Evolutionary conservation across 2,888 invertebrate species (phyloP), one percentile per base, ranked within the genome.

Genomic region (Dynastes grantii): DNA sequence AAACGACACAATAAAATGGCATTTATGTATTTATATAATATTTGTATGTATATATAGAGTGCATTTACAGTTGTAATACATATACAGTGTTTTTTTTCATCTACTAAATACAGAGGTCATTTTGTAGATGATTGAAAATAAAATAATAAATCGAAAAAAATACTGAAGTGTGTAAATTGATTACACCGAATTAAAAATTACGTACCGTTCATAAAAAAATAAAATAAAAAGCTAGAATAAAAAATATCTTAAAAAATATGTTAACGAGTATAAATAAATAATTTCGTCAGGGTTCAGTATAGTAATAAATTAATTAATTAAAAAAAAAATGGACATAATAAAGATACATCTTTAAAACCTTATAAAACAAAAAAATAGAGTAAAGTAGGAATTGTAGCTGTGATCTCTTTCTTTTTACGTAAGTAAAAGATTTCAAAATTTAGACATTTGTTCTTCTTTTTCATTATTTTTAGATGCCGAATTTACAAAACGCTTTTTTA

Each of bases 51-150:
- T 84, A 84, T 84, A 84, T 84, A 87, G 84, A 87, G 88, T 88
- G 88, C 88, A 88, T 88, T 88, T 88, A 88, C 88, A 88, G 87
- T 87, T 87, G 85, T 87, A 87, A 86, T 88, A 88, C 88, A 88
- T 87, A 88, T 87, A 88, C 85, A 87, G 87, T 88, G 86, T 86
- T 86, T 85, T 86, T 85, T 85, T 86, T 83, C 83, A 79, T 82
- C 83, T 83, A 83, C 83, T 82, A 81, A 82, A 83, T 82, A 83
- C 81, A 82, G 80, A 77, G 77, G 32, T 77, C 61, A 73, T 79
- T 79, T 77, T 61, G 79, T 79, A 79, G 79, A 79, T 79, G 79
- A 79, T 67, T 11, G 70, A 75, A 79, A 65, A 78, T 53, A 37
- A 51, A 51, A 51, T 27, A n/a, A 51, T 13, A 32, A 63, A 68